Conservation (phyloP, 2,797 vertebrate genomes). For the Molossus alvarezi region DNA sequence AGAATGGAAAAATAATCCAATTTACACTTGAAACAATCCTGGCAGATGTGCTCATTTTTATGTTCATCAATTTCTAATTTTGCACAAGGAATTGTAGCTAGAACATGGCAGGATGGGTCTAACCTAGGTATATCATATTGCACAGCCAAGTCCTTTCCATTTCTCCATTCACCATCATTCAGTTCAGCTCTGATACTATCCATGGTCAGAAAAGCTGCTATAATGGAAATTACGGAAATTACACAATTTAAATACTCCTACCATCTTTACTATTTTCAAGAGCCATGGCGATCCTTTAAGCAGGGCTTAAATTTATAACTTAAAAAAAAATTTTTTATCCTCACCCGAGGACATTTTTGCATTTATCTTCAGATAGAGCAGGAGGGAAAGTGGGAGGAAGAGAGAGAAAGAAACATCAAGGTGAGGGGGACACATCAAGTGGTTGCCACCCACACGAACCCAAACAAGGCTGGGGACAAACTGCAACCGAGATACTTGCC, state of each 20-base stretch:
- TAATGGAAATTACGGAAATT: not conserved
- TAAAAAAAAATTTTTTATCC: no score
- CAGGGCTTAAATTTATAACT: not conserved
- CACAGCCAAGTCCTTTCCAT: not conserved
- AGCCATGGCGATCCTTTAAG: not conserved
- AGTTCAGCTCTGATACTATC: not conserved
- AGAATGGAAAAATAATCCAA: slow-evolving; percentile 4
- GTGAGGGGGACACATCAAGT: no score
- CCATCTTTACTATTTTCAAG: slow-evolving; percentile 21
- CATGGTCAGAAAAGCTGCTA: not conserved
- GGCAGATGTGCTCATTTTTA: not conserved
- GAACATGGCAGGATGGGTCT: not conserved
- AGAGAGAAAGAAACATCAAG: no score
- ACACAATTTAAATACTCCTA: not conserved
- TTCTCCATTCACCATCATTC: not conserved
- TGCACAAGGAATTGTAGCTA: not conserved
- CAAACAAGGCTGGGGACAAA: no score
- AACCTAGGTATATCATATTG: not conserved
- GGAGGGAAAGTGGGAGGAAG: no score
- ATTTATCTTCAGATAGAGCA: no score
- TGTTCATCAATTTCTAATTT: slow-evolving; percentile 30
- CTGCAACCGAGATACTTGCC: no score
- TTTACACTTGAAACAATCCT: not conserved
- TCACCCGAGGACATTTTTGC: no score
- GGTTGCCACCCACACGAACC: no score